Evolutionary conservation across 2,888 invertebrate species (phyloP), one percentile per base, ranked within the genome.

Genomic region (Orthonevra nobilis): DNA sequence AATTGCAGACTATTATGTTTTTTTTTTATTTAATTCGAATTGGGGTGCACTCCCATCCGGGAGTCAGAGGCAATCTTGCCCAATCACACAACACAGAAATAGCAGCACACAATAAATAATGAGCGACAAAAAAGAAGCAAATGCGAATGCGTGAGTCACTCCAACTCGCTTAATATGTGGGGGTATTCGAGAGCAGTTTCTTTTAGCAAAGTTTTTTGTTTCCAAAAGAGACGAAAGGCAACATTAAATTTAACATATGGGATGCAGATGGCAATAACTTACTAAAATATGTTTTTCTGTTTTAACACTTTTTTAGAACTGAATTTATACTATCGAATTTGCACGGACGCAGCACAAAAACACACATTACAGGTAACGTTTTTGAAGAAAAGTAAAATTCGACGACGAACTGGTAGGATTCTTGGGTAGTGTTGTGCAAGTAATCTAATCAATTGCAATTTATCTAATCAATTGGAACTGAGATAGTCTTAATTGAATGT

Each of bases 371-470:
- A 54, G 20, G 34, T 42, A 63, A 52, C n/a, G n/a, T n/a, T n/a
- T n/a, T n/a, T n/a, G n/a, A n/a, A n/a, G n/a, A n/a, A n/a, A n/a
- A n/a, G n/a, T n/a, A n/a, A n/a, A n/a, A n/a, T n/a, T n/a, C n/a
- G n/a, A n/a, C n/a, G n/a, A n/a, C n/a, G n/a, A n/a, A n/a, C n/a
- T n/a, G n/a, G n/a, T n/a, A n/a, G n/a, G n/a, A n/a, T n/a, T n/a
- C 10, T 19, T 38, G 3, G 19, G 14, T 58, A 15, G 36, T 1
- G 34, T 50, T 58, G 54, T 17, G 52, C 52, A 60, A 60, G 40
- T 64, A 58, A 72, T 77, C 77, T 77, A 64, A 77, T 77, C 77
- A 70, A 28, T 77, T 50, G 46, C 32, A n/a, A n/a, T 36, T 48
- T 30, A 61, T 56, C 56, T 69, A 58, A 69, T 63, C 61, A 10